Percentiles rank a stretch among this genome's conserved stretches.
Conservation (phyloP, 2,888 invertebrate species). For the Pseudococcus longispinus region DNA sequence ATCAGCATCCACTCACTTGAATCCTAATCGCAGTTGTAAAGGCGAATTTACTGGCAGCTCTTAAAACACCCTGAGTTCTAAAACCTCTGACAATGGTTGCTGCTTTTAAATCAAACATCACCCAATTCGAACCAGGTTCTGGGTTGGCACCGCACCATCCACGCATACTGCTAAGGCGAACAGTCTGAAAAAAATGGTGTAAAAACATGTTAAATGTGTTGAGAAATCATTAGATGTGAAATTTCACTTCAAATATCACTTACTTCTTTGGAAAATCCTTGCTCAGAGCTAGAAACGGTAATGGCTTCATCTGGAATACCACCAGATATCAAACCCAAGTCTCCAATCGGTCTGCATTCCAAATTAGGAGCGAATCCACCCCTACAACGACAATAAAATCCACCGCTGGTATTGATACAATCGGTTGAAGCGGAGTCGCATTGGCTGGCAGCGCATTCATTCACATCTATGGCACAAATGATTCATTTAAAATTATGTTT, state of each 20-base stretch:
- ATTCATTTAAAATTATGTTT: background rate
- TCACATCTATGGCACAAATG: slow-evolving; percentile 71
- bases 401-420: slow-evolving; percentile 86
- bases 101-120: slow-evolving; percentile 83
- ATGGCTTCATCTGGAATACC: slow-evolving; percentile 91
- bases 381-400: slow-evolving; percentile 87
- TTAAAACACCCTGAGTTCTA: slow-evolving; percentile 85
- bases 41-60: slow-evolving; percentile 82
- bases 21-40: slow-evolving; percentile 89
- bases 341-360: slow-evolving; percentile 89
- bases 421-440: slow-evolving; percentile 90
- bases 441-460: slow-evolving; percentile 87
- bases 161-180: slow-evolving; percentile 80
- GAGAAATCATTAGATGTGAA: too few relatives aligned
- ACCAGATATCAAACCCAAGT: slow-evolving; percentile 85
- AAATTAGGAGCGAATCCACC: slow-evolving; percentile 83
- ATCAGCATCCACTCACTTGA: slow-evolving; percentile 61
- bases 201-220: background rate
- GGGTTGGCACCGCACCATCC: slow-evolving; percentile 91
- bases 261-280: slow-evolving; percentile 82
- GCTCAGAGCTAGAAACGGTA: slow-evolving; percentile 81
- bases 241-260: slow-evolving; percentile 57
- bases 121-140: slow-evolving; percentile 89
- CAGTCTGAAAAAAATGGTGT: slow-evolving; percentile 67
- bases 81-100: slow-evolving; percentile 89